Percentiles rank a stretch among this genome's conserved stretches.
Conservation (phyloP, 1,140 invertebrate genomes). For the Drosophila ironensis region DNA sequence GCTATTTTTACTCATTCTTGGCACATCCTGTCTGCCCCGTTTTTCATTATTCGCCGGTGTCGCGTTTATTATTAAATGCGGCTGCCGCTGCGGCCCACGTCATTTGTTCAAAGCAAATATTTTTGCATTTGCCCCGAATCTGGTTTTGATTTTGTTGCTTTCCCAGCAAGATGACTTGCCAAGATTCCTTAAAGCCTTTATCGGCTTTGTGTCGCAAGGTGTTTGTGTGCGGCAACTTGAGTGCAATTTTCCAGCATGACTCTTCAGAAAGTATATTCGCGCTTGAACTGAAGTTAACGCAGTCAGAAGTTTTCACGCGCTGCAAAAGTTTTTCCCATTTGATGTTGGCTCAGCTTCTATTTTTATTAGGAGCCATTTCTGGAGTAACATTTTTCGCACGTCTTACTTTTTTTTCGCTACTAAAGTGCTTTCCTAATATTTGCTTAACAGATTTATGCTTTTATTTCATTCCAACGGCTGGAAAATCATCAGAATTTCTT, state of each 20-base stretch:
- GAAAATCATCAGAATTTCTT: neutral
- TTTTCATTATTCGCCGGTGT: slow-evolving; percentile 38
- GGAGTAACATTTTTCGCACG: slow-evolving; percentile 12
- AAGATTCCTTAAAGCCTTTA: slow-evolving; percentile 39
- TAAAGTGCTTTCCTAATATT: slow-evolving; percentile 53
- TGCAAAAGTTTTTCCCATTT: slow-evolving; percentile 60
- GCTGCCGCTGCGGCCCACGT: neutral
- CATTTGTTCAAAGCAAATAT: slow-evolving; percentile 16
- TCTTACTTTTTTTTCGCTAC: slow-evolving; percentile 26
- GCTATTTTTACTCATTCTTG: slow-evolving; percentile 54
- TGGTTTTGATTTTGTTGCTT: slow-evolving; percentile 18
- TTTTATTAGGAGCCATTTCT: slow-evolving; percentile 43
- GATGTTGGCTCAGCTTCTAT: slow-evolving; percentile 38
- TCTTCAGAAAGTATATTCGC: slow-evolving; percentile 32
- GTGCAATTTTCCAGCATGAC: slow-evolving; percentile 65
- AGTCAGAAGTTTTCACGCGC: slow-evolving; percentile 17
- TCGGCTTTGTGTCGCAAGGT: slow-evolving; percentile 42
- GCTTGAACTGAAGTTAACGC: neutral
- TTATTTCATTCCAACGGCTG: neutral
- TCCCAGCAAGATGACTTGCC: slow-evolving; percentile 21
- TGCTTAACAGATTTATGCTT: slow-evolving; percentile 23
- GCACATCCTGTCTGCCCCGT: slow-evolving; percentile 28
- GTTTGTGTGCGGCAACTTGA: slow-evolving; percentile 23
- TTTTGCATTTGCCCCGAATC: neutral
- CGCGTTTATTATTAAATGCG: slow-evolving; percentile 49